These are phyloP conservation scores for Megathymus violae DNA, from an alignment of 1,140 invertebrate genomes.

Conservation along the genomic window DNA sequence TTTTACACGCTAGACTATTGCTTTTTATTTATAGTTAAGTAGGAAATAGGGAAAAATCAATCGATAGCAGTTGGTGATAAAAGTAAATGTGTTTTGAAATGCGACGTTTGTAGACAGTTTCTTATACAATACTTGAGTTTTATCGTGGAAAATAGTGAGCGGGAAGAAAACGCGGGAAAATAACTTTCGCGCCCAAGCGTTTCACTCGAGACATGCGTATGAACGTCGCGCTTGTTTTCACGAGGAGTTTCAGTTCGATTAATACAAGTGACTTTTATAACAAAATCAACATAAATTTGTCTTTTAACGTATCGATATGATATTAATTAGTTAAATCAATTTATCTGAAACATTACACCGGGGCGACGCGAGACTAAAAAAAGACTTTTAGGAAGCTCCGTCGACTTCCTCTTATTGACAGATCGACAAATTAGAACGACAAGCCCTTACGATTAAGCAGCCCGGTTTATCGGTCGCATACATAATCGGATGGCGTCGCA, in stretches of 20 bases:
- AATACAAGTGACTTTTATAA: no score
- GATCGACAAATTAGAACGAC: constrained; percentile 38
- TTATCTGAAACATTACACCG: constrained; percentile 31
- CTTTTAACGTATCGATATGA: constrained; percentile 7
- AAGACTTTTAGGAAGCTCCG: not conserved
- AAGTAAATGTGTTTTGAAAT: constrained; percentile 13
- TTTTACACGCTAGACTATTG: no score
- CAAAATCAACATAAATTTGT: constrained; percentile 1
- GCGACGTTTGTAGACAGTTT: constrained; percentile 25
- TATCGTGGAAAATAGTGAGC: constrained; percentile 47
- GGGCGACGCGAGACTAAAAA: constrained; percentile 9
- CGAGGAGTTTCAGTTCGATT: constrained; percentile 31
- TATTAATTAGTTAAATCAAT: constrained; percentile 15
- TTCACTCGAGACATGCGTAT: constrained; percentile 71
- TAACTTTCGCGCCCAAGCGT: constrained; percentile 71
- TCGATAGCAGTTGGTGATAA: constrained; percentile 25
- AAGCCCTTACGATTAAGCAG: constrained; percentile 38
- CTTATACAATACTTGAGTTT: constrained; percentile 58
- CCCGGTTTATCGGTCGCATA: constrained; percentile 67
- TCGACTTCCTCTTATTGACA: constrained; percentile 37
- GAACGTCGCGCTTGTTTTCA: constrained; percentile 57
- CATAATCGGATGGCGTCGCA: constrained; percentile 77
- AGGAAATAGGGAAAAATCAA: no score
- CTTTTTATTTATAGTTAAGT: no score
- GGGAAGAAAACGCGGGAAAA: constrained; percentile 74